Evolutionary conservation across 2,888 invertebrate species (phyloP).

Genomic region (Epirrhoe alternata): DNA sequence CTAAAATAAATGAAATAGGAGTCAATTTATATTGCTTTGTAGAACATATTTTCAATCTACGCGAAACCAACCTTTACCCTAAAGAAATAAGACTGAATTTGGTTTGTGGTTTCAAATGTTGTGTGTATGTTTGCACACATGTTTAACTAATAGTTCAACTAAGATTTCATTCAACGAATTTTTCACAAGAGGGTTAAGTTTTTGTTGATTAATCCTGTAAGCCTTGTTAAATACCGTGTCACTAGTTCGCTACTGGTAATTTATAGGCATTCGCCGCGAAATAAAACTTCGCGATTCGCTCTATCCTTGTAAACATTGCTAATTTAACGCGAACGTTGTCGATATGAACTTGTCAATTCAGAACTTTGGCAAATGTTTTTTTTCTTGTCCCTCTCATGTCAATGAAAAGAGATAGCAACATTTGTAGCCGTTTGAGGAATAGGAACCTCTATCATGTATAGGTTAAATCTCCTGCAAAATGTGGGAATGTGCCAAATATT

Average conservation of each 20-base stretch:
- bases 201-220: conserved; percentile 30
- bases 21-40: background rate
- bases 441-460: too few relatives aligned
- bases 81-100: conserved; percentile 6
- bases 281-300: too few relatives aligned
- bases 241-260: conserved; percentile 16
- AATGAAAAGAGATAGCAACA: too few relatives aligned
- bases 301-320: too few relatives aligned
- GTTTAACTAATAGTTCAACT: conserved; percentile 29
- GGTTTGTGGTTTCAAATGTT: background rate
- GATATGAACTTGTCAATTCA: too few relatives aligned
- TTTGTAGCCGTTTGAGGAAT: too few relatives aligned
- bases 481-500: too few relatives aligned
- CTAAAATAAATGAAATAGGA: background rate
- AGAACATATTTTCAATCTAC: conserved; percentile 14
- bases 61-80: conserved; percentile 1
- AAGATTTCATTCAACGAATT: conserved; percentile 27
- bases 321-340: too few relatives aligned
- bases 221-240: conserved; percentile 20
- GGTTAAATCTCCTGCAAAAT: too few relatives aligned
- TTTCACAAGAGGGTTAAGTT: conserved; percentile 24
- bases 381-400: too few relatives aligned
- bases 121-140: conserved; percentile 35
- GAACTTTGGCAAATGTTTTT: too few relatives aligned
- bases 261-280: background rate